Base-by-base conservation (phyloP, 1,140 invertebrate species). In the Zaprionus camerounensis region DNA sequence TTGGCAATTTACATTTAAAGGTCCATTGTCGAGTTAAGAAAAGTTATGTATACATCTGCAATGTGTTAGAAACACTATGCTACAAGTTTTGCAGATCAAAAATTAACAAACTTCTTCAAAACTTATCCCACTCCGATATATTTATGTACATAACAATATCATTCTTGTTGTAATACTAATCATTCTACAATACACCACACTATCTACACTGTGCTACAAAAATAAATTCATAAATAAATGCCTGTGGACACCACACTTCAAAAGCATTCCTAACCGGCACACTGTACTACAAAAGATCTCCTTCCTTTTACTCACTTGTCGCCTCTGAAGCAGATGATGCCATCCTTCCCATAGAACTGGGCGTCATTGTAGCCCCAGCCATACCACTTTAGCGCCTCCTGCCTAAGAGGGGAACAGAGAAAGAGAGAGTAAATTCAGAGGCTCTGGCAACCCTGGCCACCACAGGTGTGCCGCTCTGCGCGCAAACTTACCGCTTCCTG, bases 341-440 rank as follows among this genome's bases (percentile, higher is more conserved):
- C 82, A 95, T 94, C 82, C 95, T 94, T 78, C 94, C 97, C 91
- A 62, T 94, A 90, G 93, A 98, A 99, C 82, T 95, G 94, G 0
- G 97, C 97, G 93, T 99, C 98, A 74, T 96, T 97, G 94, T 99
- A 99, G 7, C 99, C 99, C 99, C 99, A 99, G 49, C 99, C 99
- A 94, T 99, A 98, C 98, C 98, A 99, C 94, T 99, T 99, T 7
- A 99, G 93, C 17, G 97, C 90, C 17, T 97, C 95, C 92, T 97
- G 96, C 78, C 97, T 98, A 92, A 80, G 68, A 58, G 38, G 46
- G 31, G 28, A 34, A 17, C 4, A 41, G 34, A 55, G 51, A 22
- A 24, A 49, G 44, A 34, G 26, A 57, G 55, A 28, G 22, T 22
- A 38, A 41, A 24, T 56, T 26, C 2, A 17, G 24, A 3, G 36